These are phyloP conservation scores for Leptopilina clavipes DNA, from an alignment of 1,140 invertebrate species.

Conservation along the genomic window DNA sequence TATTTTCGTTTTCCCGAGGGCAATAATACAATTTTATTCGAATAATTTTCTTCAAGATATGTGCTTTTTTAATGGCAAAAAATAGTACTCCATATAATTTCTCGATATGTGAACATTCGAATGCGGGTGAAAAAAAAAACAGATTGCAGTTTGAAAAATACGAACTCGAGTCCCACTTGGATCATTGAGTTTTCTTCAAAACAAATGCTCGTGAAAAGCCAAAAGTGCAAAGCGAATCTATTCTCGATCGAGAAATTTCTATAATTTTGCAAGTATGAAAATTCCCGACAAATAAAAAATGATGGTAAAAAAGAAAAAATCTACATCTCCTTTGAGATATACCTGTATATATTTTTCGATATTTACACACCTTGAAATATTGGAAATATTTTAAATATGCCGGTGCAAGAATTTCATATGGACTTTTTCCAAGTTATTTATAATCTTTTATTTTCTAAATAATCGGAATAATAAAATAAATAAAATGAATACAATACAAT, in stretches of 20 bases:
- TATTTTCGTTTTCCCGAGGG: not conserved
- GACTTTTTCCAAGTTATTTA: not conserved
- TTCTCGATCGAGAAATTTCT: not conserved
- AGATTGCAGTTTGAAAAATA: slow-evolving; percentile 10
- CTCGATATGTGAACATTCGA: not conserved
- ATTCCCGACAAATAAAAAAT: not conserved
- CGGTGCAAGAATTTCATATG: not conserved
- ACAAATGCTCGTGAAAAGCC: not conserved
- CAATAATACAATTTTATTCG: not conserved
- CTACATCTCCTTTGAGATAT: not conserved
- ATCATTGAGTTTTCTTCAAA: not conserved
- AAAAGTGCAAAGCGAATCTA: not conserved
- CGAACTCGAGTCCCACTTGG: slow-evolving; percentile 3
- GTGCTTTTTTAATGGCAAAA: not conserved
- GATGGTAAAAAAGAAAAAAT: not conserved
- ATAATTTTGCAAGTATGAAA: not conserved
- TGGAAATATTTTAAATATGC: not conserved
- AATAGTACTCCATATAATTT: not conserved
- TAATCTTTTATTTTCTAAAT: not conserved
- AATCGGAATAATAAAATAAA: not conserved
- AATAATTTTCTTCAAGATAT: slow-evolving; percentile 8
- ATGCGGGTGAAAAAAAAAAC: not conserved
- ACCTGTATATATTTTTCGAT: not conserved
- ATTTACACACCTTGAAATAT: not conserved
- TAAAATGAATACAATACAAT: not conserved